These are phyloP conservation scores for Orchestia grillus DNA, from an alignment of 1,140 invertebrate species.

Conservation along the genomic window DNA sequence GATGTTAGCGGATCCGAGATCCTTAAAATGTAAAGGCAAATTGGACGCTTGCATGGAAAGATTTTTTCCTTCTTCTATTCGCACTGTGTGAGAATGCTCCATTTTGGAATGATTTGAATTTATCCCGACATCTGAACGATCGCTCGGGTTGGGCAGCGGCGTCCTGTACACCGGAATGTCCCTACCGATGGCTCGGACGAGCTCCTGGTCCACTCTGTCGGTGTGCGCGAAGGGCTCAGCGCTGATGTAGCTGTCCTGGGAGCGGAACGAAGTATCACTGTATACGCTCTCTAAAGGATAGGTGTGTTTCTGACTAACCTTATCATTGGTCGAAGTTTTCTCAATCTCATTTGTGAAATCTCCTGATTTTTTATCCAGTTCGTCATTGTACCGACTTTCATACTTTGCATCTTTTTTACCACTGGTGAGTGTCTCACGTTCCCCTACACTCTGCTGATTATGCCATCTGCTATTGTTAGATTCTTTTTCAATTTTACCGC, in stretches of 20 bases:
- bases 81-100: background rate
- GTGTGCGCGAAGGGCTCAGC: background rate
- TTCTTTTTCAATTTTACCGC: background rate
- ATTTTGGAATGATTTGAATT: background rate
- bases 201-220: background rate
- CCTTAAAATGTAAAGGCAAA: background rate
- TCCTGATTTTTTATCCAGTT: background rate
- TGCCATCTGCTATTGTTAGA: background rate
- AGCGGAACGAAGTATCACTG: background rate
- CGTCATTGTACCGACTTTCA: background rate
- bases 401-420: background rate
- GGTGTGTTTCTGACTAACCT: background rate
- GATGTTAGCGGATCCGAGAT: background rate
- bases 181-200: background rate
- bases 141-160: background rate
- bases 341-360: background rate
- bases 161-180: background rate
- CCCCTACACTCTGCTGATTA: background rate
- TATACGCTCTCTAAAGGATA: background rate
- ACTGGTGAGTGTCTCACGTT: background rate
- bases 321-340: background rate
- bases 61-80: background rate
- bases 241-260: background rate
- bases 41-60: background rate
- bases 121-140: background rate